Percentiles rank a stretch among this genome's conserved stretches.
Conservation (phyloP, 2,113 vertebrate species). For the Equus quagga region DNA sequence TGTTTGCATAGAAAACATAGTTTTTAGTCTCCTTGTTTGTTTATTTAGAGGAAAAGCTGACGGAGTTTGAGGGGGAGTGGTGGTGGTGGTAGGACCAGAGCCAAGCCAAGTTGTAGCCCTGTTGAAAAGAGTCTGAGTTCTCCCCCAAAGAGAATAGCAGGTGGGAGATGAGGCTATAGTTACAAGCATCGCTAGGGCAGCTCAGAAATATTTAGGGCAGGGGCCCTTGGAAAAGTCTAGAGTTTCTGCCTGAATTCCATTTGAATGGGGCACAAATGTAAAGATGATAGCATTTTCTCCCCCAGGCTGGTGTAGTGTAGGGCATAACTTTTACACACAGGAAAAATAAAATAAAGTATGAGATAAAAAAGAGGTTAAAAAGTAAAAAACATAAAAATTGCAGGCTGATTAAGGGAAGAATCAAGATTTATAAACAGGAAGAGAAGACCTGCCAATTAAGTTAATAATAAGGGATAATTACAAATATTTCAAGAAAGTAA, state of each 20-base stretch:
- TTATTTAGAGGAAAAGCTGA: neutral
- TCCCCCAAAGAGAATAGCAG: neutral
- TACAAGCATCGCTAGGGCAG: neutral
- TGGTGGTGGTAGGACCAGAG: neutral
- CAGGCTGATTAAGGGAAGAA: neutral
- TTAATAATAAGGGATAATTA: neutral
- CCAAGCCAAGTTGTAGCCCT: neutral
- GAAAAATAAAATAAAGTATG: neutral
- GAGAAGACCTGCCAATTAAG: neutral
- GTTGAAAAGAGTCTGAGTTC: neutral
- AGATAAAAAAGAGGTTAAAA: neutral
- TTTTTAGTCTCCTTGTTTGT: neutral
- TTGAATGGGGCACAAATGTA: neutral
- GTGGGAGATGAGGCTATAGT: neutral
- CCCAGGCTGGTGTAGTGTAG: neutral
- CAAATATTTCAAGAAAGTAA: neutral
- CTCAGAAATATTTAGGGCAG: neutral
- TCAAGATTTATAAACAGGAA: neutral
- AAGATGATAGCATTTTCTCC: neutral
- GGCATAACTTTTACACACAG: neutral
- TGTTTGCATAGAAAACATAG: no score
- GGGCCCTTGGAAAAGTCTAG: neutral
- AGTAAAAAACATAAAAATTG: neutral
- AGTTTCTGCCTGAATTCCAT: neutral
- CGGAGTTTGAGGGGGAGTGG: neutral